phyloP scores from a whole-genome alignment of 2,113 vertebrate genomes.

The Balaenoptera acutorostrata region DNA sequence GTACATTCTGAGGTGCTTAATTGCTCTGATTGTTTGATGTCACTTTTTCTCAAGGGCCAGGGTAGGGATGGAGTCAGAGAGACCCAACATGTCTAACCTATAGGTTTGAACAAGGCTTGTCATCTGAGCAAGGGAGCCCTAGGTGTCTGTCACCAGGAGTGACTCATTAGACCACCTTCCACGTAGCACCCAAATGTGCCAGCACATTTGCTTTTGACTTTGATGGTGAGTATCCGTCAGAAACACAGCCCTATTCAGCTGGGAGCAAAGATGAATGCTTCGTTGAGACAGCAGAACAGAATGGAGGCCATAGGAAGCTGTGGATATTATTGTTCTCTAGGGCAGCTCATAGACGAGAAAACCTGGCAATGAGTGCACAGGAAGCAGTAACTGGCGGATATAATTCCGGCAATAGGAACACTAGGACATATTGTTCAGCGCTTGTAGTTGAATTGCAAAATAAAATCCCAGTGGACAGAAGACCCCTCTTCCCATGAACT shows the following conservation, averaged over 20 bases:
- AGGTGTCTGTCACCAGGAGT: not conserved
- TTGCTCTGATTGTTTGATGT: not conserved
- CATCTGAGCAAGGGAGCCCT: not conserved
- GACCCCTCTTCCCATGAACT: not conserved
- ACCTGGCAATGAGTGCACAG: slow-evolving; percentile 53
- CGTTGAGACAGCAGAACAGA: not conserved
- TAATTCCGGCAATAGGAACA: slow-evolving; percentile 50
- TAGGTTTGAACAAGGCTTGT: not conserved
- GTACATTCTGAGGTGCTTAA: not conserved
- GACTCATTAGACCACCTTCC: not conserved
- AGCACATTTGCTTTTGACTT: not conserved
- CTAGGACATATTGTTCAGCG: slow-evolving; percentile 54
- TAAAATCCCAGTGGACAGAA: not conserved
- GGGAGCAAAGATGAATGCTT: not conserved
- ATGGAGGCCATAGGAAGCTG: not conserved
- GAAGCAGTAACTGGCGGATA: slow-evolving; percentile 68
- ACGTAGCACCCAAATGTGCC: not conserved
- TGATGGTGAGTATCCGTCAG: not conserved
- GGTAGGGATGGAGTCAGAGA: not conserved
- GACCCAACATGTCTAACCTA: fast-evolving
- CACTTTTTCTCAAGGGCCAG: not conserved
- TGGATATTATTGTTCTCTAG: slow-evolving; percentile 72
- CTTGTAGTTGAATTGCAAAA: slow-evolving; percentile 54
- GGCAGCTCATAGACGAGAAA: slow-evolving; percentile 72
- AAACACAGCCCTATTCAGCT: not conserved